Base-by-base conservation (phyloP, 2,113 vertebrate species). In the Anoplopoma fimbria region DNA sequence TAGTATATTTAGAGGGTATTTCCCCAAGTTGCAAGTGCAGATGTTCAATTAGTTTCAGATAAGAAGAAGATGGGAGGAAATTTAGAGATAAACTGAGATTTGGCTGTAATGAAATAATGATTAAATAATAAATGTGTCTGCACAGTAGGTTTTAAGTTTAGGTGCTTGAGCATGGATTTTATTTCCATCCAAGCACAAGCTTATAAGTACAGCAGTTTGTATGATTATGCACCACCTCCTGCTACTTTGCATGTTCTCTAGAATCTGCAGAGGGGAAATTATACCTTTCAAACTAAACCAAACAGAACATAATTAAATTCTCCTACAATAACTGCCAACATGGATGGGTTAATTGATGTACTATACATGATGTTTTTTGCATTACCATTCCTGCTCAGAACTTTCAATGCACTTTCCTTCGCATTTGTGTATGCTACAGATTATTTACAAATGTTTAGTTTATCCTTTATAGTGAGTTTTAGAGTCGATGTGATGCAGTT, bases 221-320 rank as follows among this genome's bases (percentile, higher is more conserved):
- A 67, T n/a, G 61, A 77, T 65, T 60, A 57, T 25, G 47, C 4
- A 13, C 68, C 73, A 77, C 72, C 75, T 68, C 60, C 34, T 40
- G 49, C 42, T 72, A 68, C 73, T 86, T 77, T 83, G 69, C 62
- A 82, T 70, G 70, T 21, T 23, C 61, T 61, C 29, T 70, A 38
- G 79, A 85, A 81, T 81, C 70, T 47, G 45, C 51, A 76, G 27
- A 76, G 72, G 40, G 83, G 75, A 90, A 90, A 85, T 68, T 75
- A 55, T 82, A 68, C 60, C 72, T 68, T 86, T 85, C 70, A 83
- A 70, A 79, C 34, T 31, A 64, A 91, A 81, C 19, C 70, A 84
- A 89, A 86, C 79, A 72, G 45, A 75, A 76, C 42, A 47, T 73
- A 67, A 76, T 77, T 61, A 13, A 61, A 67, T 76, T 69, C 36